Evolutionary conservation across 1,140 invertebrate species (phyloP).

Genomic region (Drosophila repletoides): DNA sequence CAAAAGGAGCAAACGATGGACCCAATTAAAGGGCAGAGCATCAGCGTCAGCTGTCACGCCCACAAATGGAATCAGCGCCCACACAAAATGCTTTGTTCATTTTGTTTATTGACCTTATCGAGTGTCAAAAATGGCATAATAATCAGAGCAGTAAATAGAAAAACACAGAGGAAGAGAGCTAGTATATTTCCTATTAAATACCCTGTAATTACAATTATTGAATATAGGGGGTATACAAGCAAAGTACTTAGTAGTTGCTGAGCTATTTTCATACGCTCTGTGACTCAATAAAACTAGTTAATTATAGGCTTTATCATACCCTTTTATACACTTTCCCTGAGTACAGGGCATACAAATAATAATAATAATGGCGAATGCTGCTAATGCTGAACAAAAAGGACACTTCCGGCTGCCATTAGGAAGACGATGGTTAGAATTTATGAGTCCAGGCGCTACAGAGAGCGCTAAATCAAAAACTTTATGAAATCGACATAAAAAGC

Average conservation of each 20-base stretch:
- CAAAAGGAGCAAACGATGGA: background rate
- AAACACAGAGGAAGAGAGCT: constrained; percentile 17
- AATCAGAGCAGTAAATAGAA: constrained; percentile 48
- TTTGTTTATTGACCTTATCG: constrained; percentile 64
- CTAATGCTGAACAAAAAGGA: constrained; percentile 4
- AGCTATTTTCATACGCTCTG: no score
- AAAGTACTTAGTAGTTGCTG: no score
- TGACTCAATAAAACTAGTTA: no score
- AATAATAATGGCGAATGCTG: background rate
- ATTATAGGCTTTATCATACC: no score
- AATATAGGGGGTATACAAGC: no score
- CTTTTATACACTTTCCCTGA: background rate
- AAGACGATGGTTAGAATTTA: constrained; percentile 43
- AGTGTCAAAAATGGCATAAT: constrained; percentile 69
- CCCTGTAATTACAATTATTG: no score
- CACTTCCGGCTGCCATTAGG: constrained; percentile 38
- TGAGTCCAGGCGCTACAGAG: constrained; percentile 11
- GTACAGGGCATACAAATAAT: constrained; percentile 11
- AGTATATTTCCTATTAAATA: constrained; percentile 1
- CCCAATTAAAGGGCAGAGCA: constrained; percentile 29
- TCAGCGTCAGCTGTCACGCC: background rate
- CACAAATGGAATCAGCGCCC: background rate
- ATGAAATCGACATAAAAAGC: constrained; percentile 57
- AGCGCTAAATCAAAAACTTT: constrained; percentile 69
- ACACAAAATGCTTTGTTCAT: constrained; percentile 15